These are phyloP conservation scores for Typhlichthys eigenmanni DNA, from an alignment of 2,797 vertebrate genomes.

Conservation along the genomic window DNA sequence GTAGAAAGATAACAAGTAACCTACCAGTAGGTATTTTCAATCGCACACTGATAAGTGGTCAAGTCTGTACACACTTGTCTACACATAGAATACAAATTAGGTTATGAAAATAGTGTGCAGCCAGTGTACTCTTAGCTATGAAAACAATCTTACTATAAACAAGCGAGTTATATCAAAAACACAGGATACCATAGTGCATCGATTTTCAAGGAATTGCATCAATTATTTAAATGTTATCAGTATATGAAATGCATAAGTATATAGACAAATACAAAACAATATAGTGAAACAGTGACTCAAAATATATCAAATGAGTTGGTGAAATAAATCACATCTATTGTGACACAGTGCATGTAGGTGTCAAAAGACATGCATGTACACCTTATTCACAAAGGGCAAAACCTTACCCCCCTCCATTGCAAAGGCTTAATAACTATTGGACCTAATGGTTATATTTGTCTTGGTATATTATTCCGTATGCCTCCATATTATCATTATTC, in stretches of 20 bases:
- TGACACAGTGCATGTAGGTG: slow-evolving; percentile 33
- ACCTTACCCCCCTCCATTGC: slow-evolving; percentile 2
- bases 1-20: slow-evolving; percentile 19
- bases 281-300: slow-evolving; percentile 54
- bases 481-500: slow-evolving; percentile 29
- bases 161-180: slow-evolving; percentile 60
- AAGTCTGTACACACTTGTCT: slow-evolving; percentile 14
- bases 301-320: slow-evolving; percentile 34
- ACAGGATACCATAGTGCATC: slow-evolving; percentile 59
- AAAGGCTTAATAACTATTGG: neutral
- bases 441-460: slow-evolving; percentile 13
- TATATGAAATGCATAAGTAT: slow-evolving; percentile 31
- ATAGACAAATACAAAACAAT: slow-evolving; percentile 46
- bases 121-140: slow-evolving; percentile 58
- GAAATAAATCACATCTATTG: slow-evolving; percentile 38
- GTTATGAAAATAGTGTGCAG: slow-evolving; percentile 72
- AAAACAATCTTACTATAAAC: slow-evolving; percentile 59
- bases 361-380: slow-evolving; percentile 60
- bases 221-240: slow-evolving; percentile 31
- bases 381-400: slow-evolving; percentile 27
- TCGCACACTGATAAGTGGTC: slow-evolving; percentile 11
- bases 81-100: slow-evolving; percentile 48
- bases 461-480: neutral
- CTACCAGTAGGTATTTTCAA: slow-evolving; percentile 13
- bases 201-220: slow-evolving; percentile 44